A percentile compares a stretch with the other conserved stretches of the same genome.
Conservation (phyloP, 2,113 vertebrate genomes). For the Megaleporinus macrocephalus region DNA sequence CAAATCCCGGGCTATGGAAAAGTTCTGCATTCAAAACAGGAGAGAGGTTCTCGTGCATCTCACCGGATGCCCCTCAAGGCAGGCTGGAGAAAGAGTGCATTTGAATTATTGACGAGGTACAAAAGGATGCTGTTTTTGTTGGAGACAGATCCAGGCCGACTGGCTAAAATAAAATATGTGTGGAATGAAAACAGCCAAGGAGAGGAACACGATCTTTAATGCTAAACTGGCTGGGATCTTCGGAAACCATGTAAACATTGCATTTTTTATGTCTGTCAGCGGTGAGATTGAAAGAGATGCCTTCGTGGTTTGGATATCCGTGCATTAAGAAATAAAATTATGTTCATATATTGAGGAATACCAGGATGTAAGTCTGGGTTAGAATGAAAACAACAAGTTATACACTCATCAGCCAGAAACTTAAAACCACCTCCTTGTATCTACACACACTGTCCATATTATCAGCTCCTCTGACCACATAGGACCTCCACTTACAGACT, state of each 20-base stretch:
- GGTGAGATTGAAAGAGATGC: neutral
- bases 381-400: constrained; percentile 13
- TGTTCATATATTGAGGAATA: neutral
- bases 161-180: constrained; percentile 39
- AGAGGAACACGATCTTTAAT: neutral
- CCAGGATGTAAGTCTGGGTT: neutral
- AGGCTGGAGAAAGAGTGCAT: constrained; percentile 58
- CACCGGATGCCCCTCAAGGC: constrained; percentile 46
- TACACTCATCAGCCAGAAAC: too few relatives aligned
- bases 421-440: too few relatives aligned
- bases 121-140: constrained; percentile 59
- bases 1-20: neutral
- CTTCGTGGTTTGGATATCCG: neutral
- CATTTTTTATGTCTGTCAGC: neutral
- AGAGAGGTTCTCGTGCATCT: constrained; percentile 39
- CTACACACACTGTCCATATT: too few relatives aligned
- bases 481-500: too few relatives aligned
- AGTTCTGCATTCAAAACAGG: constrained; percentile 8
- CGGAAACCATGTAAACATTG: neutral
- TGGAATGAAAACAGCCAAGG: constrained; percentile 36
- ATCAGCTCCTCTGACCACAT: too few relatives aligned
- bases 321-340: neutral
- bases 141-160: constrained; percentile 58
- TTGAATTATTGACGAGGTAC: constrained; percentile 71
- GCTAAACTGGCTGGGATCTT: neutral